Evolutionary conservation across 2,113 vertebrate species (phyloP).

Genomic region (Grammomys surdaster): DNA sequence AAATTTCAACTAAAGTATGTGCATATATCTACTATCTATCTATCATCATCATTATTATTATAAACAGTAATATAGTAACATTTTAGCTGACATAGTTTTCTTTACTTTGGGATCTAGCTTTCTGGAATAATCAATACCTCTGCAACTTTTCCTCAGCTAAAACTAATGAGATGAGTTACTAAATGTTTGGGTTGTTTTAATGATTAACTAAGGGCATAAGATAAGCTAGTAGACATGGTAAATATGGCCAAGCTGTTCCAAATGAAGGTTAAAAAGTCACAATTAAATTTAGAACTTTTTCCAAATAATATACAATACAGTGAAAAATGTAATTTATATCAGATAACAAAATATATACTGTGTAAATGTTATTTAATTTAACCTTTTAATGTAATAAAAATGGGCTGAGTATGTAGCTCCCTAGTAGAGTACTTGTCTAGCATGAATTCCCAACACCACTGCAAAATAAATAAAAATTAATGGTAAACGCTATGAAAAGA

Average conservation of each 20-base stretch:
- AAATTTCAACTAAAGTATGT: neutral
- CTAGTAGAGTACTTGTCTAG: neutral
- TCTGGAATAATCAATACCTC: neutral
- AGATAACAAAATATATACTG: neutral
- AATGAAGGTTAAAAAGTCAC: neutral
- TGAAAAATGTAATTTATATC: neutral
- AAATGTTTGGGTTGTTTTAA: neutral
- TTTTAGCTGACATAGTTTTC: neutral
- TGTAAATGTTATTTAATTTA: neutral
- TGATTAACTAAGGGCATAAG: neutral
- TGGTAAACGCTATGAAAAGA: neutral
- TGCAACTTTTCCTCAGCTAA: constrained; percentile 26
- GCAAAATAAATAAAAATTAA: neutral
- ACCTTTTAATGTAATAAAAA: neutral
- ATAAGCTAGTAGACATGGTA: neutral
- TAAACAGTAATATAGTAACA: neutral
- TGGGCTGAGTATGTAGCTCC: neutral
- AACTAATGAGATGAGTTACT: neutral
- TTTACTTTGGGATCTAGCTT: neutral
- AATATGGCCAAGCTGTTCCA: neutral
- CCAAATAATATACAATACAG: neutral
- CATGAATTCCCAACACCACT: neutral
- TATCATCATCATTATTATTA: neutral
- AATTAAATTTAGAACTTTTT: neutral
- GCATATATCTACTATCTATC: neutral